Conservation (phyloP, 2,797 vertebrate species). For the Acipenser transmontanus region DNA sequence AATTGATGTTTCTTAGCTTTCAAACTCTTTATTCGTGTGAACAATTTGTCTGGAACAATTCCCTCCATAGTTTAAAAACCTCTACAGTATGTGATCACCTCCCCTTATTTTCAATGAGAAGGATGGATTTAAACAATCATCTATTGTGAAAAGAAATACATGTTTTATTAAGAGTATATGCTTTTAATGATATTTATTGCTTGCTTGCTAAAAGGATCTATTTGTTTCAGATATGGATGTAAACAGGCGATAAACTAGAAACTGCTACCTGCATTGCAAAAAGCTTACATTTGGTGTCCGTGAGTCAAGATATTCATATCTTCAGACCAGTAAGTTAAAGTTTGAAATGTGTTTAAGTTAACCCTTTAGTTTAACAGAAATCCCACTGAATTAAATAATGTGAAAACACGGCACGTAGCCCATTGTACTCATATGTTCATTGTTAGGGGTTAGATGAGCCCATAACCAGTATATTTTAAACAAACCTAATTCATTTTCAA, state of each 20-base stretch:
- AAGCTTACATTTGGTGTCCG: slow-evolving; percentile 87
- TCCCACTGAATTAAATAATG: slow-evolving; percentile 41
- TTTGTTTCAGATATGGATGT: slow-evolving; percentile 87
- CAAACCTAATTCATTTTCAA: slow-evolving; percentile 63
- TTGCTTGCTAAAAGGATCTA: not conserved
- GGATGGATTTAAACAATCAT: too few relatives aligned
- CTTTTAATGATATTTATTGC: too few relatives aligned
- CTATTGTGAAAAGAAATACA: too few relatives aligned
- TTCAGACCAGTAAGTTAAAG: slow-evolving; percentile 74
- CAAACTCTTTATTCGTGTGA: too few relatives aligned
- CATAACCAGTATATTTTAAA: slow-evolving; percentile 34
- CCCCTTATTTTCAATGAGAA: too few relatives aligned
- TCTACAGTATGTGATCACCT: too few relatives aligned
- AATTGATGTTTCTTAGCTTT: too few relatives aligned
- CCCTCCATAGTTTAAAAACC: too few relatives aligned
- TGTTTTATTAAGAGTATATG: too few relatives aligned
- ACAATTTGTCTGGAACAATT: too few relatives aligned
- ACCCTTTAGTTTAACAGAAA: slow-evolving; percentile 46
- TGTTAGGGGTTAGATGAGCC: slow-evolving; percentile 35
- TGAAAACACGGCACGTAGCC: slow-evolving; percentile 57
- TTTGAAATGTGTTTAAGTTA: slow-evolving; percentile 27
- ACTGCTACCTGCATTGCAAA: slow-evolving; percentile 95
- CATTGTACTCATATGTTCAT: slow-evolving; percentile 37
- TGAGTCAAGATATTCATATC: slow-evolving; percentile 69
- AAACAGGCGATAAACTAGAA: slow-evolving; percentile 94